Base-by-base conservation (phyloP, 1,140 invertebrate species). In the Apocrypta bakeri region DNA sequence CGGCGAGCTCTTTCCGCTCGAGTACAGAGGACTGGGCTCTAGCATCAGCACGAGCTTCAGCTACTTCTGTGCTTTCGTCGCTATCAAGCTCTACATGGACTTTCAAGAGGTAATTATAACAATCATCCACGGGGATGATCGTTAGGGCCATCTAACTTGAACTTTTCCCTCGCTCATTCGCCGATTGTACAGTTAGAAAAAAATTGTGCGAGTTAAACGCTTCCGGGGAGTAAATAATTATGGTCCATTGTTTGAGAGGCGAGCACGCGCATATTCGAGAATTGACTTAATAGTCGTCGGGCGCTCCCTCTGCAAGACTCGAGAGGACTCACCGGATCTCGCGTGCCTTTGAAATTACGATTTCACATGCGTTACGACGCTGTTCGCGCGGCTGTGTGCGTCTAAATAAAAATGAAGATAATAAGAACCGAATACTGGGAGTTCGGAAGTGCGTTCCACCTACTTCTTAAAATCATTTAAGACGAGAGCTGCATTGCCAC, bases 31-130 rank as follows among this genome's bases (percentile, higher is more conserved):
- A 84, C 93, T 96, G 48, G 97, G 97, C 21, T 96, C 96, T 82
- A 96, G 96, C 56, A 93, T 98, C 86, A 96, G 96, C 42, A 96
- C 96, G 1, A 95, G 96, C 84, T 96, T 97, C 90, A 97, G 96
- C 89, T 97, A 98, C 94, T 94, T 96, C 14, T 97, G 96, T 92
- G 96, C 96, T 79, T 98, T 98, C 90, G 93, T 97, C 24, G 96
- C 97, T 48, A 97, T 98, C 12, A 98, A 98, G 91, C 96, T 97
- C 61, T 98, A 97, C 90, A 94, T 96, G 79, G 95, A 97, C 87
- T 95, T 98, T 87, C 94, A 97, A 90, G 93, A 94, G 90, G 91
- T 92, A 77, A 87, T n/a, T 2, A 37, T n/a, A n/a, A n/a, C n/a
- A n/a, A n/a, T n/a, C n/a, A n/a, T n/a, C n/a, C n/a, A n/a, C n/a